Base-by-base conservation (phyloP, 2,113 vertebrate species). In the Ctenodactylus gundi region DNA sequence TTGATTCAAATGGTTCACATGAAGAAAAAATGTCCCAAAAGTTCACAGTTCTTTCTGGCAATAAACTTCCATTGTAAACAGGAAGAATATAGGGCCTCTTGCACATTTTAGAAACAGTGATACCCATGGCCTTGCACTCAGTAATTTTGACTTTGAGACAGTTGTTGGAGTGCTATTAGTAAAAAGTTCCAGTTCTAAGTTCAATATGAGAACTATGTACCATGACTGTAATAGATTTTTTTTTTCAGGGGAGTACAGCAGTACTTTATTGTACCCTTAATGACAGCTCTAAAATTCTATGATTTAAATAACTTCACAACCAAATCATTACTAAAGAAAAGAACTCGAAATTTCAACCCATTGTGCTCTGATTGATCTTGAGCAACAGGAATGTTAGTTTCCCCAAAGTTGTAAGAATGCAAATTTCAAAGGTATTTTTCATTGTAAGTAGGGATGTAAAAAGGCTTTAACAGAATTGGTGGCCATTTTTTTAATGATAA, bases 11-110 rank as follows among this genome's bases (percentile, higher is more conserved):
- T 73, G 25, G 60, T 89, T 87, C 81, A 91, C 81, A 91, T 20
- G 75, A 75, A 44, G 23, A 39, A 68, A 94, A 92, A 73, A 76
- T 27, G 58, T 77, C 18, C 20, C 11, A 39, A 14, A 65, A 31
- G n/a, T 90, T 90, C 62, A 97, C 44, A 95, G 57, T 93, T 94
- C 84, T 94, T 97, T 83, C 91, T 75, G 85, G 76, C 44, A 95
- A 75, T 81, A 95, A 97, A 96, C 46, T 67, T 81, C 3, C 23
- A 81, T 34, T 75, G 36, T 96, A 94, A 97, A 94, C 76, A 97
- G 88, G 85, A 96, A 96, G 81, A 70, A 20, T 57, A 23, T 64
- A n/a, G 57, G 62, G 21, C 10, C 14, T 65, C 65, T 67, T 83
- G 21, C 34, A 94, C 55, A 49, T 86, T 73, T 87, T 87, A 85